phyloP scores from a whole-genome alignment of 2,113 vertebrate genomes.

The Nematolebias whitei region DNA sequence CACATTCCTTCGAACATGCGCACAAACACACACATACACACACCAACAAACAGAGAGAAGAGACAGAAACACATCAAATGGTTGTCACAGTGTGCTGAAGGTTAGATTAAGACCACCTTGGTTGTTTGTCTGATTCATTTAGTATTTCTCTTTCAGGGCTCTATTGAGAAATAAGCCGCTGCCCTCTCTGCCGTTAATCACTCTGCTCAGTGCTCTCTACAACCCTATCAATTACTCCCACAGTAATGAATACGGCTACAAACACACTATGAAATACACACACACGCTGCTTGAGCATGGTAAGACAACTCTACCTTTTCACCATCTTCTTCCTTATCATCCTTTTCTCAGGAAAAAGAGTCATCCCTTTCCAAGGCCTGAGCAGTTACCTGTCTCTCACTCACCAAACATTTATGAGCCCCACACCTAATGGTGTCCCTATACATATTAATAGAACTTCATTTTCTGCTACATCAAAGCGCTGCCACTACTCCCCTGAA shows the following conservation, averaged over 20 bases:
- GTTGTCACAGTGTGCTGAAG: slow-evolving; percentile 45
- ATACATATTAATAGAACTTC: slow-evolving; percentile 77
- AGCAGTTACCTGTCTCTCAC: slow-evolving; percentile 58
- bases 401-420: slow-evolving; percentile 68
- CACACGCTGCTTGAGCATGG: slow-evolving; percentile 29
- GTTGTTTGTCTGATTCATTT: slow-evolving; percentile 72
- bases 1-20: slow-evolving; percentile 12
- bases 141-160: slow-evolving; percentile 65
- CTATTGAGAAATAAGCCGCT: slow-evolving; percentile 73
- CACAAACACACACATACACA: slow-evolving; percentile 18
- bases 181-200: slow-evolving; percentile 69
- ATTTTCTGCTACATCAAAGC: slow-evolving; percentile 71
- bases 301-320: slow-evolving; percentile 36
- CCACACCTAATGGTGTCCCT: slow-evolving; percentile 60
- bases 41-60: slow-evolving; percentile 30
- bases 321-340: slow-evolving; percentile 47
- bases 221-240: slow-evolving; percentile 78
- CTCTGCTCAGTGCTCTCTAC: slow-evolving; percentile 74
- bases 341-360: slow-evolving; percentile 29
- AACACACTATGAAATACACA: slow-evolving; percentile 51
- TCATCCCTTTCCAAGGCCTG: slow-evolving; percentile 21
- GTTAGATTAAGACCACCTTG: slow-evolving; percentile 72
- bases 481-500: slow-evolving; percentile 61
- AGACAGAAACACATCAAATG: slow-evolving; percentile 59
- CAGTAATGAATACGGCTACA: slow-evolving; percentile 72